These are phyloP conservation scores for Muscicapa striata DNA, from an alignment of 2,797 vertebrate genomes.

Conservation along the genomic window DNA sequence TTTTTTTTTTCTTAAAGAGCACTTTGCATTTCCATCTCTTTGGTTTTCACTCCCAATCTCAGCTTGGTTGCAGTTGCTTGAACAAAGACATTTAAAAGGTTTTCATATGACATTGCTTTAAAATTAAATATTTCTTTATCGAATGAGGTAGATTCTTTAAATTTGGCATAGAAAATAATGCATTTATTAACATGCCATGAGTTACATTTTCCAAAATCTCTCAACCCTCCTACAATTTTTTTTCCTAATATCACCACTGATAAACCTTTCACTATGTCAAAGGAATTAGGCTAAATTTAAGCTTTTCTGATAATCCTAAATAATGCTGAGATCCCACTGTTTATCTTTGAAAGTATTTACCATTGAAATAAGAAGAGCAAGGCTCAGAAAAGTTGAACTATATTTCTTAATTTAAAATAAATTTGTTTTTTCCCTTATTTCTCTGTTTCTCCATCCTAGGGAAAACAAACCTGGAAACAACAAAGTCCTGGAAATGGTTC, in stretches of 20 bases:
- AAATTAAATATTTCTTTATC: not conserved
- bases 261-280: not conserved
- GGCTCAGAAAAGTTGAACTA: not conserved
- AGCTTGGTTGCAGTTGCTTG: not conserved
- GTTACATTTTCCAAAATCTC: not conserved
- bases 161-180: not conserved
- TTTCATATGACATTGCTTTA: not conserved
- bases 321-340: not conserved
- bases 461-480: not conserved
- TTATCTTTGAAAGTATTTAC: not conserved
- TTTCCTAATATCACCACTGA: not conserved
- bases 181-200: not conserved
- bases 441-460: not conserved
- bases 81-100: not conserved
- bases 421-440: not conserved
- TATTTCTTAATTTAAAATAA: not conserved
- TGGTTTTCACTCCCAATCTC: not conserved
- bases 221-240: not conserved
- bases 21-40: not conserved
- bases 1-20: not conserved
- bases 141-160: not conserved
- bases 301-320: not conserved
- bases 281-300: not conserved
- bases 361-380: not conserved
- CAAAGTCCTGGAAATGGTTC: not conserved